Conservation (phyloP, 2,113 vertebrate genomes). For the Callorhinus ursinus region DNA sequence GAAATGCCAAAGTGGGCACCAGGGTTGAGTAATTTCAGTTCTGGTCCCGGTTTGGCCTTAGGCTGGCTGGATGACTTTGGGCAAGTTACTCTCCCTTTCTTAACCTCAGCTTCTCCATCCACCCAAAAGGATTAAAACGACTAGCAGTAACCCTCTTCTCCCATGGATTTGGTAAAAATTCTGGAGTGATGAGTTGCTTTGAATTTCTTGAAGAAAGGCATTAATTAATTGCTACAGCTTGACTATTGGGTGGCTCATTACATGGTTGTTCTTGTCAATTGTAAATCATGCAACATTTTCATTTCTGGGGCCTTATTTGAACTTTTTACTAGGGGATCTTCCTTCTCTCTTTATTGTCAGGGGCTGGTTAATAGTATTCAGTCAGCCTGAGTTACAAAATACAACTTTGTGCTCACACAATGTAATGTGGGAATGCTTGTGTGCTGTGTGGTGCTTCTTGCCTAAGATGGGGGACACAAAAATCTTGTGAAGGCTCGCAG, state of each 20-base stretch:
- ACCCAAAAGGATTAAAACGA: background rate
- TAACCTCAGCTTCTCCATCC: background rate
- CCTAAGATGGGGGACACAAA: background rate
- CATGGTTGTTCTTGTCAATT: background rate
- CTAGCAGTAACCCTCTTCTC: background rate
- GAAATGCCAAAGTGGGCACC: background rate
- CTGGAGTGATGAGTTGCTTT: background rate
- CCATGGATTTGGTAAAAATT: background rate
- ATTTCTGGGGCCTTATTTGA: background rate
- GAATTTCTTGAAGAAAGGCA: conserved; percentile 12
- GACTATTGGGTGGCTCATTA: background rate
- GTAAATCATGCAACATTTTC: background rate
- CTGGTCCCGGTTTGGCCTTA: background rate
- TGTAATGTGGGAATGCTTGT: background rate
- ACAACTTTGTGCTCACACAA: background rate
- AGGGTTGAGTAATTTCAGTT: background rate
- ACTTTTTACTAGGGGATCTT: background rate
- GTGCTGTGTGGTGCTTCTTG: background rate
- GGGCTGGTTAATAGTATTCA: background rate
- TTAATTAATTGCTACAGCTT: background rate
- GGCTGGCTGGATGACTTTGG: background rate
- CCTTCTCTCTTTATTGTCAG: background rate
- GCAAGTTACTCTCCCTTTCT: background rate
- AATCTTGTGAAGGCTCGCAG: background rate
- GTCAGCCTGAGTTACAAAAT: background rate